Base-by-base conservation (phyloP, 2,888 invertebrate species). In the Pyrgus malvae region DNA sequence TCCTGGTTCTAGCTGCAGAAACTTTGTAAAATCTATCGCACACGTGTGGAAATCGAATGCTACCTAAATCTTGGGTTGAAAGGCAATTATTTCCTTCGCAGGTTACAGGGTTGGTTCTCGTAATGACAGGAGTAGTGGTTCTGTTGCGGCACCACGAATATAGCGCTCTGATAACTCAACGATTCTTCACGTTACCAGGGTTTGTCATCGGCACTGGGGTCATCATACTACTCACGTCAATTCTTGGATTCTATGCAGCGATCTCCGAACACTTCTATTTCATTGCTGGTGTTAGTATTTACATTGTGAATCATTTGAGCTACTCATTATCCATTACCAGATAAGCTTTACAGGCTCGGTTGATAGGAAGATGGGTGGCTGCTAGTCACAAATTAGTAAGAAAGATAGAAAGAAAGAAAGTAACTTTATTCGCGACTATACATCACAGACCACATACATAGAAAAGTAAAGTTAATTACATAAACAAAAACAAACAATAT, bases 211-310 rank as follows among this genome's bases (percentile, higher is more conserved):
- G 94, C 0, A 91, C 95, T n/a, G 95, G 94, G 2, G 83, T 65
- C 75, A 84, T 95, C 59, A 93, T 95, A 63, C 91, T 96, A 65
- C 69, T 96, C 46, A 92, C 95, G 3, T 92, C 95, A 0, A 93
- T 94, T 71, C 93, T 97, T 56, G 97, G 97, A 57, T 96, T 96
- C 77, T 97, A 96, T 78, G 97, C 96, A 7, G 97, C 97, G 0
- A 87, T 95, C 50, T 93, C 94, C 46, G 95, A 97, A 76, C 95
- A 95, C 75, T 95, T 96, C 73, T 95, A 95, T 74, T 93, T 96
- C 86, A 92, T 95, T 11, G 89, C 94, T 60, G 94, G 93, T 67
- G 95, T 95, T 80, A 91, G 92, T 86, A 31, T 31, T 21, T 5
- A 12, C n/a, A 27, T 1, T 8, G 4, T 27, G n/a, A 4, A 27